Base-by-base conservation (phyloP, 1,140 invertebrate species). In the Drosophila funebris region DNA sequence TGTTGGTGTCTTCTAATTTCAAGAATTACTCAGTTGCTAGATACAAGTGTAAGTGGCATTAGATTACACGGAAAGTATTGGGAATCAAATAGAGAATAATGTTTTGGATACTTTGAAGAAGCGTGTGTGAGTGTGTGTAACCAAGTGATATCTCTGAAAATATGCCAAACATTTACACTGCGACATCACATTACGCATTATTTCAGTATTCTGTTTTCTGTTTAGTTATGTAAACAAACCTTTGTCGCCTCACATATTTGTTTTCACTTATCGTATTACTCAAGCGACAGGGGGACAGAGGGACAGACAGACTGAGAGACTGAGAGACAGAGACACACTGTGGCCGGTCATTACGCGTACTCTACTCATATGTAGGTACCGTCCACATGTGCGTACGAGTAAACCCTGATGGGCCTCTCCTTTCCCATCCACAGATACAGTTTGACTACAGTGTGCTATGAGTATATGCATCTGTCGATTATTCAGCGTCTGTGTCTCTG, bases 191-290 rank as follows among this genome's bases (percentile, higher is more conserved):
- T 78, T 77, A 85, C 70, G 61, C 77, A 78, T 76, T 71, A 76
- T 62, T 66, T 68, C 68, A 8, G 43, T 33, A 13, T 82, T 64
- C 22, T 39, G 60, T 64, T 54, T 48, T 66, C 24, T 77, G 78
- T 88, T 85, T 85, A 80, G 67, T 64, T 74, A 66, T 41, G 75
- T 85, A 85, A 84, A 85, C 75, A 85, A 72, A 77, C 76, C 70
- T 83, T 83, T 78, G 79, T 81, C 81, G 84, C 82, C 81, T 69
- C 57, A 20, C 46, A 76, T 85, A 76, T 85, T 85, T 85, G 82
- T 79, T 84, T 85, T 85, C 82, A 85, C 82, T 85, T 85, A 85
- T 78, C 82, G 74, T 50, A 68, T 84, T 84, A 74, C 76, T 68
- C 60, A 48, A 73, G 61, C 73, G 62, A 57, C 58, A 3, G 18